Percentiles rank a stretch among this genome's conserved stretches.
phyloP scores from a whole-genome alignment of 2,888 invertebrate species.

The Aporophyla nigra region DNA sequence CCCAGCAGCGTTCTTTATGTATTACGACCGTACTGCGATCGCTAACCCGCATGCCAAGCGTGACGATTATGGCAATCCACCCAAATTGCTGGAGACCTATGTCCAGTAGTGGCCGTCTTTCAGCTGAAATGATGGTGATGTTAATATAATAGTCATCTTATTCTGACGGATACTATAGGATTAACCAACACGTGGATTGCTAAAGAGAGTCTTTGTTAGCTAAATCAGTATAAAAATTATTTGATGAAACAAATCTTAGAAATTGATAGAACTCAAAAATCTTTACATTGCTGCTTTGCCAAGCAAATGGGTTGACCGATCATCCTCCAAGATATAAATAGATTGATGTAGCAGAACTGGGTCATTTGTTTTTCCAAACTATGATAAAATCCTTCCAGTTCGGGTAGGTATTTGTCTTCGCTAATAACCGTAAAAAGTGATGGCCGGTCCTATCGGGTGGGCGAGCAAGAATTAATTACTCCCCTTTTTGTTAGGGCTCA shows the following conservation, averaged over 20 bases:
- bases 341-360: slow-evolving; percentile 46
- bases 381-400: slow-evolving; percentile 60
- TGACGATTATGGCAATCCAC: too few relatives aligned
- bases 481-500: slow-evolving; percentile 64
- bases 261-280: background rate
- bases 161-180: too few relatives aligned
- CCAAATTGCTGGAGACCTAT: too few relatives aligned
- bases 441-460: slow-evolving; percentile 56
- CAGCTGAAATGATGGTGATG: too few relatives aligned
- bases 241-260: background rate
- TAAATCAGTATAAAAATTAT: background rate
- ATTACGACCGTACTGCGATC: too few relatives aligned
- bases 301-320: background rate
- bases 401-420: slow-evolving; percentile 58
- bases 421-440: slow-evolving; percentile 70
- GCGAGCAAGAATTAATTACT: slow-evolving; percentile 66
- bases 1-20: too few relatives aligned
- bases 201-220: too few relatives aligned
- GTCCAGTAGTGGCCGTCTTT: too few relatives aligned
- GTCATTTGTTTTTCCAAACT: slow-evolving; percentile 52
- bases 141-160: too few relatives aligned
- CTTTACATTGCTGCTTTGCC: background rate
- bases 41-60: too few relatives aligned
- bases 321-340: slow-evolving; percentile 42
- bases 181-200: too few relatives aligned